Percentiles rank a stretch among this genome's conserved stretches.
Conservation (phyloP, 2,797 vertebrate species). For the Silurus aristotelis region DNA sequence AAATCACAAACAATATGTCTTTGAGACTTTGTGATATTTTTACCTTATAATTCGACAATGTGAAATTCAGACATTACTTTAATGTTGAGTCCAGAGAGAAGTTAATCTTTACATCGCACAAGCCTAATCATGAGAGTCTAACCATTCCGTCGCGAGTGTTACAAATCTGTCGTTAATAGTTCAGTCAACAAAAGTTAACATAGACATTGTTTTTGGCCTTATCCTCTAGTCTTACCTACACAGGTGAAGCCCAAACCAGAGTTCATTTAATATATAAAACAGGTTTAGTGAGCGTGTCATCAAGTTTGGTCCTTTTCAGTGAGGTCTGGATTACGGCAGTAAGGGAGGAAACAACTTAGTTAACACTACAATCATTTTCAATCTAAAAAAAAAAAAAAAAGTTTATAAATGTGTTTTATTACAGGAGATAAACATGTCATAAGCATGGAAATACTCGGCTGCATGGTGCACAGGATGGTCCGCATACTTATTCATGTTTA, state of each 20-base stretch:
- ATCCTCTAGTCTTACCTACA: conserved; percentile 69
- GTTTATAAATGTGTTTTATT: conserved; percentile 7
- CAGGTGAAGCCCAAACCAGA: conserved; percentile 62
- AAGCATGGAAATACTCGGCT: conserved; percentile 10
- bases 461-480: background rate
- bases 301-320: conserved; percentile 70
- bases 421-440: conserved; percentile 39
- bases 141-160: background rate
- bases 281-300: conserved; percentile 66
- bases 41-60: no score
- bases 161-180: background rate
- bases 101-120: no score
- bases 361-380: conserved; percentile 60
- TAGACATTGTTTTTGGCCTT: conserved; percentile 59
- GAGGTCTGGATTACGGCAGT: conserved; percentile 70
- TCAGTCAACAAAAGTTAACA: background rate
- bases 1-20: background rate
- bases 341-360: conserved; percentile 69
- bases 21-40: no score
- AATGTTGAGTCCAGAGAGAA: no score
- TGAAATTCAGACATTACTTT: no score
- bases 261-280: conserved; percentile 65
- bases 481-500: conserved; percentile 35
- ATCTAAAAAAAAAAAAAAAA: conserved; percentile 15
- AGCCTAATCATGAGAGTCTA: background rate